Evolutionary conservation across 2,888 invertebrate genomes (phyloP), one percentile per base, ranked within the genome.

Genomic region (Xanthostigma xanthostigma): DNA sequence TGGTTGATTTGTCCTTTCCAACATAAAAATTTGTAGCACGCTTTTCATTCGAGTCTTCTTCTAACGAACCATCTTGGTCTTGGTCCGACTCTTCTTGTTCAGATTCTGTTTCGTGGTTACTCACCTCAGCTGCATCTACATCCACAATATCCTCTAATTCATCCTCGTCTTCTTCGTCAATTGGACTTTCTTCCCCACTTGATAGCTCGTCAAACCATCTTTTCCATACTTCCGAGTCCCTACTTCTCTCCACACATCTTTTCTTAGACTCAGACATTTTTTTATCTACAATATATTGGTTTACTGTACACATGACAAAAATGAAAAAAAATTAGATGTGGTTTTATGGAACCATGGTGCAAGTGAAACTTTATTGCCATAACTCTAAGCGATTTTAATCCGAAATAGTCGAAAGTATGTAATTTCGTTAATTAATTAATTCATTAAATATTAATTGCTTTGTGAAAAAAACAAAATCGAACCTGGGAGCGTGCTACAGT

Each of bases 121-220:
- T 12, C 13, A 38, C 13, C 9, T 38, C 39, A 8, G 13, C 39
- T 12, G 13, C 13, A 38, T 38, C 9, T 50, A 36, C 13, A 2
- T 45, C 48, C 45, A 48, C 41, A 17, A 17, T 17, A 17, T 17
- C 17, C 17, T 17, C 17, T 17, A 17, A 17, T 39, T 47, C 12
- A 35, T 9, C 38, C 39, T 49, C 35, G 45, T 49, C 49, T 9
- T 49, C 46, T 42, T 49, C 46, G 42, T 49, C 44, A n/a, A 34
- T 36, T 40, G 42, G 17, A 49, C 46, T 49, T 27, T 46, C 49
- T 39, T 49, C 49, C 12, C 44, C 46, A 46, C 50, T 50, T 46
- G 49, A 46, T 42, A 49, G 34, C 39, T 49, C 49, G 41, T 49
- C 42, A 37, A 46, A 49, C 49, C 50, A 47, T 44, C 27, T 43